Percentiles rank a stretch among this genome's conserved stretches.
phyloP scores from a whole-genome alignment of 2,113 vertebrate species.

The Plecotus auritus region DNA sequence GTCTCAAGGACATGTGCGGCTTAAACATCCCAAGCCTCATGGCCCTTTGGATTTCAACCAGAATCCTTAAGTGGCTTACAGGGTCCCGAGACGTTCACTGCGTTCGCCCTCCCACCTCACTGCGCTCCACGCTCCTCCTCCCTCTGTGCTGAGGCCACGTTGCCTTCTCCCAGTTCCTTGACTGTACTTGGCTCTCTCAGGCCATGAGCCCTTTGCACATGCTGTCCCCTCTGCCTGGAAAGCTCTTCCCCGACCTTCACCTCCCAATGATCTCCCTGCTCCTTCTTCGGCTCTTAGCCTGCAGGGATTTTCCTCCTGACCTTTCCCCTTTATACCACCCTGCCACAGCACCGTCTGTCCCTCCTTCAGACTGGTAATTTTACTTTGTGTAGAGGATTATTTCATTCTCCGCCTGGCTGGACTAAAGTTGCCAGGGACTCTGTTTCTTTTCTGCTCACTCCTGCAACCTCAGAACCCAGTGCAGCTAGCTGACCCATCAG shows the following conservation, averaged over 20 bases:
- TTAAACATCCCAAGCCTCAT: not conserved
- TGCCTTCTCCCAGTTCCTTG: not conserved
- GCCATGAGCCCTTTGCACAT: not conserved
- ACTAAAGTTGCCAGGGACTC: not conserved
- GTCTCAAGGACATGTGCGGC: not conserved
- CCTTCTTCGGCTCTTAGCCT: not conserved
- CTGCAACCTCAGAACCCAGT: not conserved
- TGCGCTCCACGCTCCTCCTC: accelerated
- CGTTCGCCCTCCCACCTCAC: accelerated
- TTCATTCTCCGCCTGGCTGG: not conserved
- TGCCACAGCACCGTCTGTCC: not conserved
- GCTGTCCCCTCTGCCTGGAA: not conserved
- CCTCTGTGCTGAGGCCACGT: too few relatives aligned
- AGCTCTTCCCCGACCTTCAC: not conserved
- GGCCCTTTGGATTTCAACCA: not conserved
- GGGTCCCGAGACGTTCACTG: not conserved
- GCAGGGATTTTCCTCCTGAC: not conserved
- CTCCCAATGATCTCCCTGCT: not conserved
- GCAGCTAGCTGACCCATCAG: not conserved
- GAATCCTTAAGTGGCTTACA: not conserved
- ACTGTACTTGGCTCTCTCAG: not conserved
- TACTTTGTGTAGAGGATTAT: not conserved
- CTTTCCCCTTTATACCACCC: too few relatives aligned
- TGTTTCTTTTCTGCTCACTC: not conserved
- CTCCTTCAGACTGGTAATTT: not conserved